These are phyloP conservation scores for Euwallacea similis DNA, from an alignment of 1,140 invertebrate genomes.

Conservation along the genomic window DNA sequence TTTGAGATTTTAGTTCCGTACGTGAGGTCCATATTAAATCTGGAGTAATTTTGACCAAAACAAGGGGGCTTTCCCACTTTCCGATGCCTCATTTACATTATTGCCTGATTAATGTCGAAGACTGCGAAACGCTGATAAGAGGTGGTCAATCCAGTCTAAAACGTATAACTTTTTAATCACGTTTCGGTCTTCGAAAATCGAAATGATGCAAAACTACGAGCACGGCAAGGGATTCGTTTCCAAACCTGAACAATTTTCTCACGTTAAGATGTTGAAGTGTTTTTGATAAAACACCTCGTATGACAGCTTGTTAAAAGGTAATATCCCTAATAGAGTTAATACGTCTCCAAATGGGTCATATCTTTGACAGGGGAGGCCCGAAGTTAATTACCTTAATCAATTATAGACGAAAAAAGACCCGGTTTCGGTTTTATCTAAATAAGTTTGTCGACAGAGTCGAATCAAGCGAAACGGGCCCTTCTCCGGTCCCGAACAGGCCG, in stretches of 20 bases:
- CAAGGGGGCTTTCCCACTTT: background rate
- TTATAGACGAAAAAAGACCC: slow-evolving; percentile 31
- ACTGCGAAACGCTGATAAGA: slow-evolving; percentile 7
- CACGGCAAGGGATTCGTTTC: no score
- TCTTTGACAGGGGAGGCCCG: slow-evolving; percentile 29
- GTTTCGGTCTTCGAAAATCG: no score
- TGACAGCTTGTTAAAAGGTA: slow-evolving; percentile 34
- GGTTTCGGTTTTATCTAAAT: slow-evolving; percentile 36
- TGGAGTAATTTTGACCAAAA: slow-evolving; percentile 5
- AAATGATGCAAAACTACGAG: no score
- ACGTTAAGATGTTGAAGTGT: background rate
- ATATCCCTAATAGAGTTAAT: slow-evolving; percentile 32
- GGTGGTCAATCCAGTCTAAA: background rate
- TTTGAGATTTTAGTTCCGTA: slow-evolving; percentile 9
- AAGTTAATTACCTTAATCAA: slow-evolving; percentile 38
- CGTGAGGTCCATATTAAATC: slow-evolving; percentile 10
- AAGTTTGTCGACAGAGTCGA: slow-evolving; percentile 30
- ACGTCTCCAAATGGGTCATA: slow-evolving; percentile 34
- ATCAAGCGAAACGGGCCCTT: slow-evolving; percentile 7
- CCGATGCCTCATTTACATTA: slow-evolving; percentile 6
- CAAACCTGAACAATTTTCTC: background rate
- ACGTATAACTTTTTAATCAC: no score
- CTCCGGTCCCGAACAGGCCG: background rate
- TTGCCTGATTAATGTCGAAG: background rate
- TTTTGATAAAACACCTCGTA: slow-evolving; percentile 9